Conservation (phyloP, 2,113 vertebrate genomes). For the Rhinogobius similis region DNA sequence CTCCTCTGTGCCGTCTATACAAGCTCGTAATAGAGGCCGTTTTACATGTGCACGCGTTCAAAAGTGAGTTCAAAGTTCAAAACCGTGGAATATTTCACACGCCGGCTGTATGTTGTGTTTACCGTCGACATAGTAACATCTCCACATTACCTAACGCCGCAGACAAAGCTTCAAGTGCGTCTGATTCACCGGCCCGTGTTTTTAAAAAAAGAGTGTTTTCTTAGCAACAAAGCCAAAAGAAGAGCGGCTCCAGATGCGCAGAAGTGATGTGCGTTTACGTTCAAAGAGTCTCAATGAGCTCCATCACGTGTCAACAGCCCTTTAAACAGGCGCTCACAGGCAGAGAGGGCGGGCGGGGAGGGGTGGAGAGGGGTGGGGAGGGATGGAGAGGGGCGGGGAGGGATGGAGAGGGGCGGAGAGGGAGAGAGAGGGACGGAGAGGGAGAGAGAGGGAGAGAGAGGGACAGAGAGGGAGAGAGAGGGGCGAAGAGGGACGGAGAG, state of each 20-base stretch:
- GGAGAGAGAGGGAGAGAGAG: too few species aligned
- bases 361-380: not conserved
- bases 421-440: too few species aligned
- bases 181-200: conserved; percentile 48
- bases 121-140: conserved; percentile 60
- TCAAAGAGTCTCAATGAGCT: conserved; percentile 57
- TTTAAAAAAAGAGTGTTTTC: conserved; percentile 21
- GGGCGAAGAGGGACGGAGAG: too few species aligned
- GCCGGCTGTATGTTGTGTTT: conserved; percentile 59
- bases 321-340: conserved; percentile 56
- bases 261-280: conserved; percentile 48
- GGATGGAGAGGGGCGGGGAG: not conserved
- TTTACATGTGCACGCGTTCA: conserved; percentile 57
- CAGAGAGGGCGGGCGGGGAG: conserved; percentile 7
- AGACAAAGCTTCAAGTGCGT: conserved; percentile 39
- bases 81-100: conserved; percentile 62
- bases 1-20: conserved; percentile 24
- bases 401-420: too few species aligned
- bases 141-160: conserved; percentile 44
- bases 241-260: conserved; percentile 28
- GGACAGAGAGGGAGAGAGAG: too few species aligned
- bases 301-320: conserved; percentile 59
- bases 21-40: conserved; percentile 18
- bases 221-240: conserved; percentile 41
- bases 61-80: conserved; percentile 66